Percentiles rank a stretch among this genome's conserved stretches.
Conservation (phyloP, 2,888 invertebrate species). For the Eumacrocentrus americanus region DNA sequence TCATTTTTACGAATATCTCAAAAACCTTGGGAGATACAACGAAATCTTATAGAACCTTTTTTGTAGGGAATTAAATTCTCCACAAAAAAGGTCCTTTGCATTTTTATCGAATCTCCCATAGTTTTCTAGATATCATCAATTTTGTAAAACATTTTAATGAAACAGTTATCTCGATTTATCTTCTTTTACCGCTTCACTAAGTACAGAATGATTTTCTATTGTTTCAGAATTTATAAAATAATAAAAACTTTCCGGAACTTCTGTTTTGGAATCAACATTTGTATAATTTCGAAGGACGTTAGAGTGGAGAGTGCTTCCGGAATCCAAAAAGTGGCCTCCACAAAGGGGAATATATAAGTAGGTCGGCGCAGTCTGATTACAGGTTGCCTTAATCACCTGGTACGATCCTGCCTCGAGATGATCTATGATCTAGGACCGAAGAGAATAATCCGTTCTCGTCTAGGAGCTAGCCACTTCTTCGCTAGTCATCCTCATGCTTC, state of each 20-base stretch:
- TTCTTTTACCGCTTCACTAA: too few relatives aligned
- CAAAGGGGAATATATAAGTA: conserved; percentile 24
- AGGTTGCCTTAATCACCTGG: conserved; percentile 30
- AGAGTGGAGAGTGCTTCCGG: conserved; percentile 25
- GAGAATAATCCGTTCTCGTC: conserved; percentile 9
- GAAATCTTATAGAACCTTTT: neutral
- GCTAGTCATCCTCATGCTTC: conserved; percentile 7
- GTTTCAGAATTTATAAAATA: neutral
- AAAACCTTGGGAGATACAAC: too few relatives aligned
- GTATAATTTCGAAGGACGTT: neutral
- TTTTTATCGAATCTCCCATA: too few relatives aligned
- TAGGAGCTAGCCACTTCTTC: conserved; percentile 1
- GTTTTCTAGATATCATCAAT: too few relatives aligned
- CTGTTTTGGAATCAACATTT: neutral
- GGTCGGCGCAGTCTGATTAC: conserved; percentile 30
- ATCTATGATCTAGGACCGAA: conserved; percentile 21
- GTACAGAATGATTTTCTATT: too few relatives aligned
- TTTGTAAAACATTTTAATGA: too few relatives aligned
- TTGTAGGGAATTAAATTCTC: neutral
- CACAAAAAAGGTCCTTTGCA: too few relatives aligned
- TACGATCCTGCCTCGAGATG: conserved; percentile 17
- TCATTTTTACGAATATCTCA: neutral
- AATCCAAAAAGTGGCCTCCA: conserved; percentile 20
- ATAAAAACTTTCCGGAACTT: neutral
- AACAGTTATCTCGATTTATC: too few relatives aligned